A percentile compares a stretch with the other conserved stretches of the same genome.
phyloP scores from a whole-genome alignment of 2,797 vertebrate species.

The Hemibagrus guttatus region DNA sequence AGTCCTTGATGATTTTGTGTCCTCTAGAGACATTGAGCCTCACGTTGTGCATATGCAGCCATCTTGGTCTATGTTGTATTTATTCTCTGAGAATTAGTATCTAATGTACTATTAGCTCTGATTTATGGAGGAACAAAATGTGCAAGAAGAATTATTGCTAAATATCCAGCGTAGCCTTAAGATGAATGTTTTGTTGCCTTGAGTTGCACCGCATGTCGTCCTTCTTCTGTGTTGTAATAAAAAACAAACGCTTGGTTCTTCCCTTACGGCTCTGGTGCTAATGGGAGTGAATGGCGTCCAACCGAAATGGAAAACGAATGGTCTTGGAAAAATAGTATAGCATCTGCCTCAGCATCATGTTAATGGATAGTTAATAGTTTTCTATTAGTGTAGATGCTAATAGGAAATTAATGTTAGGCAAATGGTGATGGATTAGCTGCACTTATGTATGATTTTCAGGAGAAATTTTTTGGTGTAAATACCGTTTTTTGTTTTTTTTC shows the following conservation, averaged over 20 bases:
- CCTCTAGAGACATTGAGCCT: too few relatives aligned
- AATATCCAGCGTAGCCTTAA: too few relatives aligned
- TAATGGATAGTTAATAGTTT: slow-evolving; percentile 8
- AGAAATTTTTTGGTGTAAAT: not conserved
- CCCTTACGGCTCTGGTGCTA: slow-evolving; percentile 3
- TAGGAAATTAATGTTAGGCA: slow-evolving; percentile 27
- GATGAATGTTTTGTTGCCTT: not conserved
- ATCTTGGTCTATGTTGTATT: too few relatives aligned
- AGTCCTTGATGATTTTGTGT: too few relatives aligned
- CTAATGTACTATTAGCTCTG: not conserved
- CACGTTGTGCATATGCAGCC: too few relatives aligned
- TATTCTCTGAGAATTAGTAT: too few relatives aligned
- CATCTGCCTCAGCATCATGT: not conserved
- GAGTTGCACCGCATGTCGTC: too few relatives aligned
- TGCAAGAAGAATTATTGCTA: not conserved
- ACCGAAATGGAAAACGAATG: slow-evolving; percentile 19
- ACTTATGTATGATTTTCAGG: not conserved
- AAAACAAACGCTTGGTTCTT: not conserved
- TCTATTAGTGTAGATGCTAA: slow-evolving; percentile 18
- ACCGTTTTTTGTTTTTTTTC: not conserved
- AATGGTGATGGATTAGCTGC: slow-evolving; percentile 62
- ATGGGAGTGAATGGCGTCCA: slow-evolving; percentile 22
- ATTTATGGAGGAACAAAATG: not conserved
- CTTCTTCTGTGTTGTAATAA: not conserved
- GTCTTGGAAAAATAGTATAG: not conserved